A percentile compares a stretch with the other conserved stretches of the same genome.
Evolutionary conservation across 2,888 invertebrate genomes (phyloP).

Genomic region (Diogma glabrata): DNA sequence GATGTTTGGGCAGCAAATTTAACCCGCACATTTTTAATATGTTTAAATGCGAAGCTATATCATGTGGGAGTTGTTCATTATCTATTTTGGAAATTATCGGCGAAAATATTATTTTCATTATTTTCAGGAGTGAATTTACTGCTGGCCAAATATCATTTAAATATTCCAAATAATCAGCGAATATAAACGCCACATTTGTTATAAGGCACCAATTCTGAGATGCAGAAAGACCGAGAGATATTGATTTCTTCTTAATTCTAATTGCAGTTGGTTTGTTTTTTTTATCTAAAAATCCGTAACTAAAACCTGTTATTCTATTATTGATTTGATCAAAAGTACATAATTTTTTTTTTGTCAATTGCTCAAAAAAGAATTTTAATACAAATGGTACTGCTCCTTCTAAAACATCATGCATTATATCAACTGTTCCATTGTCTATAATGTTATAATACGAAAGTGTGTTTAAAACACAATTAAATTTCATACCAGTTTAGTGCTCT

Average conservation of each 20-base stretch:
- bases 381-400: constrained; percentile 9
- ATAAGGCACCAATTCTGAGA: constrained; percentile 8
- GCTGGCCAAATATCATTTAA: neutral
- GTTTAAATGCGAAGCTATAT: neutral
- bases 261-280: constrained; percentile 3
- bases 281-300: constrained; percentile 5
- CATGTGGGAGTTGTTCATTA: neutral
- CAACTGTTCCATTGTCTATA: constrained; percentile 3
- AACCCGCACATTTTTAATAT: neutral
- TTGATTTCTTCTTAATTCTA: constrained; percentile 3
- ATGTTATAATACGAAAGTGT: neutral
- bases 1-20: constrained; percentile 3
- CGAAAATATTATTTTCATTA: neutral
- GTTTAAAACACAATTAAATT: constrained; percentile 8
- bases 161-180: neutral
- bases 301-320: neutral
- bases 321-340: neutral
- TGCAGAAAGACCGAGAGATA: constrained; percentile 2
- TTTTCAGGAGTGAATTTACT: constrained; percentile 1
- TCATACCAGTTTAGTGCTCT: neutral
- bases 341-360: neutral
- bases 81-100: neutral
- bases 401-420: constrained; percentile 11
- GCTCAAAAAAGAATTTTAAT: neutral
- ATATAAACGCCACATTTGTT: neutral